Evolutionary conservation across 30 jellyfish, hydroid and myxozoan genomes (phyloP), one percentile per base, ranked within the genome.

Genomic region (Cassiopea andromeda): DNA sequence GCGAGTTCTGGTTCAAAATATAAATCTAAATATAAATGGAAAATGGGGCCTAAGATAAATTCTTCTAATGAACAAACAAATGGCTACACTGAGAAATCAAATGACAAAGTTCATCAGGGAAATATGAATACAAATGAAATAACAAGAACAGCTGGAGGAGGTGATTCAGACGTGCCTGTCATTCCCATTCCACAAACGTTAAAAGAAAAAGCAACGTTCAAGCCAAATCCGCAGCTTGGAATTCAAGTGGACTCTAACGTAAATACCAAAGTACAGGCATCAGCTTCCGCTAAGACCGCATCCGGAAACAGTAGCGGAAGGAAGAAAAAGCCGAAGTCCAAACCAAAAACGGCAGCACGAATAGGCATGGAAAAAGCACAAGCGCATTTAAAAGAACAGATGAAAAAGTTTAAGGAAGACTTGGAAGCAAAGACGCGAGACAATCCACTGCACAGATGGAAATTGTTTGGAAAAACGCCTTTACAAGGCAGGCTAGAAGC

Each of bases 401-500:
- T 61, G 60, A 76, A 87, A 1, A 48, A 19, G 69, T 59, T n/a
- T 44, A 60, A 77, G 27, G 50, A 61, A 18, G 49, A 64, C 15
- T 46, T 87, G 46, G 74, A 75, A 48, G 61, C 43, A 1, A 81
- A 76, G 48, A 87, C 94, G 9, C 13, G 48, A 57, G 76, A 45
- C 44, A 87, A 87, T 48, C 86, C 85, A 4, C 69, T 87, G 46
- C 87, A 75, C 18, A 58, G 58, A 81, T 68, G 75, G 80, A 87
- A 87, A 43, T 75, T 44, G 78, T 66, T 57, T n/a, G 89, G 57
- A 46, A 75, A 87, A 69, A 75, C 94, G 3, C 89, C 94, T 8
- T 75, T 78, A 73, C 89, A 75, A 49, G 77, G 69, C 19, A 80
- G 78, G 38, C 77, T 87, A 44, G 89, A 87, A 19, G 85, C 70